Conservation (phyloP, 2,797 vertebrate species). For the Ciconia nigra region DNA sequence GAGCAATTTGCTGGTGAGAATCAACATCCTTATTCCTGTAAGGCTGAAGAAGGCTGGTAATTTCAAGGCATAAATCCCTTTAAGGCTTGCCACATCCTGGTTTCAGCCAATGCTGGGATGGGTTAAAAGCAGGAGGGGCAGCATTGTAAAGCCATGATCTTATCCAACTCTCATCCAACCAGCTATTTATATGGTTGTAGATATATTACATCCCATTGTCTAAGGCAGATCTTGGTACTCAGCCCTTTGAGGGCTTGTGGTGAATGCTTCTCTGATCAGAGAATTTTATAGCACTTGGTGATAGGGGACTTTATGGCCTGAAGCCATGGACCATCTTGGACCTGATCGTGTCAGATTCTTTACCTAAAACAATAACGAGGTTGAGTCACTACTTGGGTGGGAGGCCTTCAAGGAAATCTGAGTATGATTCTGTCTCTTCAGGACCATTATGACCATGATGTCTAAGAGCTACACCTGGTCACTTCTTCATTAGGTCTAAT, state of each 20-base stretch:
- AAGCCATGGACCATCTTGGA: not conserved
- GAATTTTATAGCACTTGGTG: constrained; percentile 25
- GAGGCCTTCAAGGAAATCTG: not conserved
- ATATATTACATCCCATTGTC: constrained; percentile 42
- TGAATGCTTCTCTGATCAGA: constrained; percentile 6
- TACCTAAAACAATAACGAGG: not conserved
- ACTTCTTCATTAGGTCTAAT: not conserved
- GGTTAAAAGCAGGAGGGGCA: constrained; percentile 56
- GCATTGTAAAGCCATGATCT: constrained; percentile 58
- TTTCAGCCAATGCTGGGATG: constrained; percentile 18
- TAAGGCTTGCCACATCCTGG: constrained; percentile 56
- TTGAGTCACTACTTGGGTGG: constrained; percentile 23
- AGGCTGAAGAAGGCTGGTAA: constrained; percentile 10
- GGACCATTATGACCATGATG: not conserved
- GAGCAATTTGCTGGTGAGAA: constrained; percentile 42
- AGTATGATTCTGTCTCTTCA: not conserved
- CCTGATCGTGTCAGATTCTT: constrained; percentile 27
- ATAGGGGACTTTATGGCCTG: constrained; percentile 30
- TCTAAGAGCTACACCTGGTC: not conserved
- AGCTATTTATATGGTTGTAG: constrained; percentile 47
- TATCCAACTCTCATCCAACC: constrained; percentile 48
- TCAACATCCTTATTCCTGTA: constrained; percentile 59
- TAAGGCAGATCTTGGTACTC: not conserved
- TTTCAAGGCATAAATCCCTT: constrained; percentile 48
- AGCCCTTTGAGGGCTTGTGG: constrained; percentile 14